A percentile compares a stretch with the other conserved stretches of the same genome.
phyloP scores from a whole-genome alignment of 2,888 invertebrate genomes.

The Pocota personata region DNA sequence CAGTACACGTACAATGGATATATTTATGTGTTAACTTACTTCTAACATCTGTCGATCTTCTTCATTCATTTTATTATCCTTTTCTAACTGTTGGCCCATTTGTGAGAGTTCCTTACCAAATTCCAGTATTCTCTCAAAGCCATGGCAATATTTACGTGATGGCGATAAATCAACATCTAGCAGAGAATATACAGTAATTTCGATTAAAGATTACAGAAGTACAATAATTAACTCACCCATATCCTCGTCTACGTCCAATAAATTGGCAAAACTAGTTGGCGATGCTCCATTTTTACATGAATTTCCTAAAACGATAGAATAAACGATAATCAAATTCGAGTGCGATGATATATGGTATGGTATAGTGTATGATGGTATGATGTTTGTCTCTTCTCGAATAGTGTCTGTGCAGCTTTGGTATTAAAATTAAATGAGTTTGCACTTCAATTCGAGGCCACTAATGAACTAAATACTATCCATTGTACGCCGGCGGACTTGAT shows the following conservation, averaged over 20 bases:
- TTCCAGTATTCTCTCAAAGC: slow-evolving; percentile 96
- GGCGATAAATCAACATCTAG: slow-evolving; percentile 81
- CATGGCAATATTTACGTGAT: slow-evolving; percentile 83
- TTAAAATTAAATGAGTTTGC: too few species aligned
- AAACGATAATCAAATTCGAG: not conserved
- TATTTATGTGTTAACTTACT: slow-evolving; percentile 83
- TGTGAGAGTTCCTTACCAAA: slow-evolving; percentile 97
- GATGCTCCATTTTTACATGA: slow-evolving; percentile 81
- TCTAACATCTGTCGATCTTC: slow-evolving; percentile 95
- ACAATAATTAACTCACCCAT: slow-evolving; percentile 87
- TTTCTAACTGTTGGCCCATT: slow-evolving; percentile 92
- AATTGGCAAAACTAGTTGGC: slow-evolving; percentile 82
- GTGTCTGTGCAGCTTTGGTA: too few species aligned
- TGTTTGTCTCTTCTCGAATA: too few species aligned
- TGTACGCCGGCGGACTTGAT: too few species aligned
- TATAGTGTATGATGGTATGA: too few species aligned
- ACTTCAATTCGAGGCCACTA: too few species aligned
- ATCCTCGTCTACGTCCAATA: slow-evolving; percentile 88
- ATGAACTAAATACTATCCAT: too few species aligned
- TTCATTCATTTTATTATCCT: slow-evolving; percentile 90
- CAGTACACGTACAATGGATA: not conserved
- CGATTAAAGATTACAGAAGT: not conserved
- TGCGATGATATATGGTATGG: too few species aligned
- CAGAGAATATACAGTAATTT: not conserved
- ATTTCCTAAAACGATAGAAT: slow-evolving; percentile 76